These are phyloP conservation scores for Gymnothorax javanicus DNA, from an alignment of 2,797 vertebrate species.

Conservation along the genomic window DNA sequence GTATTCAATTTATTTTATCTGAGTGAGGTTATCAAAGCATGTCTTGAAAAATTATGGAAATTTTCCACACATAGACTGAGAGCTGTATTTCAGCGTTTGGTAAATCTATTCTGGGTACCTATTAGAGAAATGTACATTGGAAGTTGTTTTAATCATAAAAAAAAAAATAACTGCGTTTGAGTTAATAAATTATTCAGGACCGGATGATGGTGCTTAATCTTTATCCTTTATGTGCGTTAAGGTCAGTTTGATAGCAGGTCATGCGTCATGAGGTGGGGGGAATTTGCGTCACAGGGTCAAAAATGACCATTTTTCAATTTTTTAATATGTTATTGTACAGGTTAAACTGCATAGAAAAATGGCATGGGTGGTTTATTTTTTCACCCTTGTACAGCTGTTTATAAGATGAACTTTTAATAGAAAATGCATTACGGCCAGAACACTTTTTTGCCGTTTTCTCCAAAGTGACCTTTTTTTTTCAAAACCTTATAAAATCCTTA, in stretches of 20 bases:
- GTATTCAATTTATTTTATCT: background rate
- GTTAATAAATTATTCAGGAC: background rate
- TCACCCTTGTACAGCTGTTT: too few species aligned
- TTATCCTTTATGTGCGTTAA: background rate
- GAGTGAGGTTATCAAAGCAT: background rate
- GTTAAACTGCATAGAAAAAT: too few species aligned
- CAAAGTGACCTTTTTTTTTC: too few species aligned
- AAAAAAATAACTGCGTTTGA: background rate
- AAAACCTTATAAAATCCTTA: too few species aligned
- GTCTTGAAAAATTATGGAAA: background rate
- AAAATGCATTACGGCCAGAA: too few species aligned
- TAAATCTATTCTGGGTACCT: background rate
- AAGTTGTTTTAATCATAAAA: background rate
- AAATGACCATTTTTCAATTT: too few species aligned
- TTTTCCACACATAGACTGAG: background rate
- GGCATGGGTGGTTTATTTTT: too few species aligned
- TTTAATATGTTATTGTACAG: too few species aligned
- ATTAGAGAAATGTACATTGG: background rate
- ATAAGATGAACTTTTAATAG: too few species aligned
- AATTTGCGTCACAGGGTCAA: too few species aligned
- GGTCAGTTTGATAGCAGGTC: background rate
- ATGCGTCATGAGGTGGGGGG: background rate
- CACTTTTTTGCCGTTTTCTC: too few species aligned
- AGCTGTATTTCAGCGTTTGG: background rate
- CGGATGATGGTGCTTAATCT: background rate